These are phyloP conservation scores for Nasonia oneida DNA, from an alignment of 2,888 invertebrate species.

Conservation along the genomic window DNA sequence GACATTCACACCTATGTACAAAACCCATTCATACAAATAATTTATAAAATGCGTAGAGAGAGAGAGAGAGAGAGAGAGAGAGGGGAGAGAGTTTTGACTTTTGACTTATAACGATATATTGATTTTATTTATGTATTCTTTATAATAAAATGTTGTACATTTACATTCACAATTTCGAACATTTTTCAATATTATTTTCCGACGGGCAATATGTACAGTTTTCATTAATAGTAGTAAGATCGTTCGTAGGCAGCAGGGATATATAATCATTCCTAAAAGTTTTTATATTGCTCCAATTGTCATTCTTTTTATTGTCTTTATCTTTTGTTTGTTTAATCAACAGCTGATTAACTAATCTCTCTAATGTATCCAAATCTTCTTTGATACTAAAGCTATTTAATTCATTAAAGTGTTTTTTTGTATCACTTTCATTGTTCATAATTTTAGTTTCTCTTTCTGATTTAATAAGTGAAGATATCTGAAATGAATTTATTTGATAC, in stretches of 20 bases:
- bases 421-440: not conserved
- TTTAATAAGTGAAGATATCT: not conserved
- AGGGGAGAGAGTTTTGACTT: no score
- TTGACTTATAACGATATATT: no score
- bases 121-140: no score
- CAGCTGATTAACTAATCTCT: not conserved
- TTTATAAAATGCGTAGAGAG: no score
- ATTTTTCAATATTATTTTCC: not conserved
- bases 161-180: no score
- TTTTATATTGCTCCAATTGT: not conserved
- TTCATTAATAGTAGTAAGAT: not conserved
- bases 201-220: not conserved
- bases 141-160: no score
- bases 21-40: no score
- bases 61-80: no score
- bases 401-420: not conserved
- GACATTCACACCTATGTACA: no score
- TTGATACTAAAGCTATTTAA: not conserved
- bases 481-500: not conserved
- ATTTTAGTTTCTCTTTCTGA: not conserved
- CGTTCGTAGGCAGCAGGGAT: not conserved
- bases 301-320: not conserved
- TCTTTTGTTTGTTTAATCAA: not conserved
- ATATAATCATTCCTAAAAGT: not conserved
- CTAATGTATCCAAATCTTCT: not conserved